Evolutionary conservation across 1,140 invertebrate species (phyloP).

Genomic region (Heliconius himera): DNA sequence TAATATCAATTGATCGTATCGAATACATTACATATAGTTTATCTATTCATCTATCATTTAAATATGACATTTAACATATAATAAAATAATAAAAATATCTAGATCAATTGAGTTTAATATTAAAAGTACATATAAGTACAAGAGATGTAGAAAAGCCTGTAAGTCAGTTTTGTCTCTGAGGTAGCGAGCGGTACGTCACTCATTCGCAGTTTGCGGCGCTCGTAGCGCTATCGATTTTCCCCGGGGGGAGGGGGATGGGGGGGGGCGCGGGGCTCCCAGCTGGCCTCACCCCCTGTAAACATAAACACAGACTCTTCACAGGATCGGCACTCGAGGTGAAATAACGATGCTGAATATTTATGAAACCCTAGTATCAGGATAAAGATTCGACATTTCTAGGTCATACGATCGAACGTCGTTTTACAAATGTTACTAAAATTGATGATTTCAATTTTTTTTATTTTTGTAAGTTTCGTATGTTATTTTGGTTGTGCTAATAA

Average conservation of each 20-base stretch:
- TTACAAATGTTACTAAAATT: slow-evolving; percentile 33
- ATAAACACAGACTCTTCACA: slow-evolving; percentile 75
- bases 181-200: slow-evolving; percentile 54
- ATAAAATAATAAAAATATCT: neutral
- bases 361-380: slow-evolving; percentile 71
- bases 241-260: slow-evolving; percentile 47
- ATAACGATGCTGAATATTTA: slow-evolving; percentile 79
- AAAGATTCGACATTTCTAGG: slow-evolving; percentile 74
- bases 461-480: neutral
- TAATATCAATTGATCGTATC: too few relatives aligned
- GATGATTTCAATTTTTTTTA: too few relatives aligned
- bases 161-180: slow-evolving; percentile 41
- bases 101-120: slow-evolving; percentile 6
- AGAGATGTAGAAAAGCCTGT: slow-evolving; percentile 33
- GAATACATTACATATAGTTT: too few relatives aligned
- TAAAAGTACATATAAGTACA: neutral
- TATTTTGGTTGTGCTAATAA: neutral
- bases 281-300: slow-evolving; percentile 72
- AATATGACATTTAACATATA: too few relatives aligned
- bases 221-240: slow-evolving; percentile 74
- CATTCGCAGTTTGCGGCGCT: slow-evolving; percentile 69
- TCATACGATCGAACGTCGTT: slow-evolving; percentile 62
- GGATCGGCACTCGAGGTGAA: slow-evolving; percentile 75
- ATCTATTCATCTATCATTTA: too few relatives aligned
- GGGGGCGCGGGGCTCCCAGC: slow-evolving; percentile 57